phyloP scores from a whole-genome alignment of 1,140 invertebrate genomes.

The Bombyx mandarina region DNA sequence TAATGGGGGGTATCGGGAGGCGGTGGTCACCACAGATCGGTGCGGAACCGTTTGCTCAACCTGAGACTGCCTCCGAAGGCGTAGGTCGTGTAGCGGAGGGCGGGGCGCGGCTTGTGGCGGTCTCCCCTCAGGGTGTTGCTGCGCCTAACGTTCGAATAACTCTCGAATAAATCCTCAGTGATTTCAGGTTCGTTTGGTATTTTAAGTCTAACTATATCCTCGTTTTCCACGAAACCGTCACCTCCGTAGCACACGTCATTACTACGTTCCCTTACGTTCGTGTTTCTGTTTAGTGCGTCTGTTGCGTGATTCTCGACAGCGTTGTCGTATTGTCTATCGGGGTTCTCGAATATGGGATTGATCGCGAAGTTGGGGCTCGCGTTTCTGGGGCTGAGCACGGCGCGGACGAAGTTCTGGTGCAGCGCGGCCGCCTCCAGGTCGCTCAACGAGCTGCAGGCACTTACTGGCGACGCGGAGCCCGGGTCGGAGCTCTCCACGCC shows the following conservation, averaged over 20 bases:
- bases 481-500: conserved; percentile 60
- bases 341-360: conserved; percentile 74
- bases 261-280: conserved; percentile 42
- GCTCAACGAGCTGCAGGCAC: conserved; percentile 74
- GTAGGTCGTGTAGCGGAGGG: conserved; percentile 47
- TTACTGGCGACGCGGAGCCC: conserved; percentile 64
- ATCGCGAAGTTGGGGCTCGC: conserved; percentile 76
- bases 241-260: conserved; percentile 38
- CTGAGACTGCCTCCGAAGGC: conserved; percentile 62
- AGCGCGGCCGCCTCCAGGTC: conserved; percentile 72
- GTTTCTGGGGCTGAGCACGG: conserved; percentile 73
- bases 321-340: conserved; percentile 43
- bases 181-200: conserved; percentile 63
- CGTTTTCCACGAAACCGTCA: conserved; percentile 59
- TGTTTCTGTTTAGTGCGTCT: conserved; percentile 22
- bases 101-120: conserved; percentile 41
- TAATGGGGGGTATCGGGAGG: conserved; percentile 19
- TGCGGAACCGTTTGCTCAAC: conserved; percentile 57
- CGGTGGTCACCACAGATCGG: conserved; percentile 51
- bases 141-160: conserved; percentile 58
- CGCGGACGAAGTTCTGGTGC: conserved; percentile 73
- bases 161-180: conserved; percentile 62
- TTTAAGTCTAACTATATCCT: conserved; percentile 65
- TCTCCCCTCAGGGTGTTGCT: conserved; percentile 53
- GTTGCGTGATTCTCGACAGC: conserved; percentile 33